Conservation (phyloP, 2,888 invertebrate species). For the Heliconius ethilla region DNA sequence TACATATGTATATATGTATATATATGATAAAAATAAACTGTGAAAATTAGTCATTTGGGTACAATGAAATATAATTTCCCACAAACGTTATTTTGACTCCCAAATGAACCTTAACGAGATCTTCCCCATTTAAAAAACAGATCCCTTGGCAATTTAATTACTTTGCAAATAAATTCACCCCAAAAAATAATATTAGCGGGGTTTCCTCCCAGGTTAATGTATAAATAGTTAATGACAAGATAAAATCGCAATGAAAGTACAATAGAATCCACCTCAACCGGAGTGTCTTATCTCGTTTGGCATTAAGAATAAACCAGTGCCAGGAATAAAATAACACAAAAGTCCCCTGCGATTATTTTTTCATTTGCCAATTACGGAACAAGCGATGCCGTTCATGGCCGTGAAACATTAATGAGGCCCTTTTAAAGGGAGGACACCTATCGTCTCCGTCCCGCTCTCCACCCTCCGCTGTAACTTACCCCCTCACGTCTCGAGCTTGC, state of each 20-base stretch:
- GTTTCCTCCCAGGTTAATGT: constrained; percentile 17
- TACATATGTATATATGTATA: neutral
- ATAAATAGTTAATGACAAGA: constrained; percentile 34
- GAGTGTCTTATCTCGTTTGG: constrained; percentile 55
- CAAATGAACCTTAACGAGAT: constrained; percentile 35
- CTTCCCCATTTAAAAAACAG: constrained; percentile 25
- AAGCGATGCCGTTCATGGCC: constrained; percentile 66
- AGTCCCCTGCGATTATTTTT: constrained; percentile 67
- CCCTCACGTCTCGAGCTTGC: constrained; percentile 44
- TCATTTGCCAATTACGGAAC: constrained; percentile 70
- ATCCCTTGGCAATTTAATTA: constrained; percentile 32
- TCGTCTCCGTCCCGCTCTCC: constrained; percentile 36
- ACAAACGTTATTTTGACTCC: constrained; percentile 31
- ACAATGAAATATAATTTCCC: constrained; percentile 25
- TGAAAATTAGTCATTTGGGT: neutral
- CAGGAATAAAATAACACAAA: constrained; percentile 33
- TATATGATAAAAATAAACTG: neutral
- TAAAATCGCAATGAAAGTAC: constrained; percentile 34
- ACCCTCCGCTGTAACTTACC: constrained; percentile 39
- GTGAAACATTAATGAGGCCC: constrained; percentile 75
- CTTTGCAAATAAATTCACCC: constrained; percentile 32
- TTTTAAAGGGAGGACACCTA: constrained; percentile 52
- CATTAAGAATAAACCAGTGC: constrained; percentile 53
- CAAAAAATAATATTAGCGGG: constrained; percentile 26
- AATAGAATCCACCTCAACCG: constrained; percentile 38